Evolutionary conservation across 2,113 vertebrate species (phyloP), one percentile per base, ranked within the genome.

Genomic region (Calyptommatus sinebrachiatus): DNA sequence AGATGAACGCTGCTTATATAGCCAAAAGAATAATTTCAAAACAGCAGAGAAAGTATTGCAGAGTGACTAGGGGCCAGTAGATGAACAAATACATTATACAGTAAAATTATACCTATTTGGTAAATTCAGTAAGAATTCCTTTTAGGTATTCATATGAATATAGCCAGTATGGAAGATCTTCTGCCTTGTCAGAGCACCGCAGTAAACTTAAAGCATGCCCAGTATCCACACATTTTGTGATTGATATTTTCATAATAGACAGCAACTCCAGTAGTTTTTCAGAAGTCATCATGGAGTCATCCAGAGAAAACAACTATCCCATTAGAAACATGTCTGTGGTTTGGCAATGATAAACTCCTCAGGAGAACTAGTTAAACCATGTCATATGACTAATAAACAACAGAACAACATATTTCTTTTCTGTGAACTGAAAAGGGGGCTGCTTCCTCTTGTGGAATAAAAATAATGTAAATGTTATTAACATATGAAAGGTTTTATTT

Each of bases 291-390:
- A 63, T 20, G 77, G 71, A 74, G 66, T 60, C 18, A 26, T 29
- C 70, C 71, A 69, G 24, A 11, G 31, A 28, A 18, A 79, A 61
- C 31, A 48, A 78, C 20, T 53, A 76, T 46, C 67, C 18, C 9
- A 26, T 78, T 82, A 46, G 16, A 73, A 68, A 50, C 65, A 73
- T 76, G 84, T 82, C 28, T 70, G 35, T 60, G 31, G 46, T 78
- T 82, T 73, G 6, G 26, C 70, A 45, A 5, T 85, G 41, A 22
- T 76, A 79, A 71, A 11, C 8, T 46, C 8, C 29, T 41, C 22
- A n/a, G 69, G 63, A 62, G 9, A 45, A 45, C 29, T 67, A 9
- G 50, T n/a, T 82, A 69, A 57, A 9, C 73, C 57, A 76, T 14
- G 77, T 79, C 22, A 0, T n/a, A 78, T 78, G 1, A 69, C 7